phyloP scores from a whole-genome alignment of 2,797 vertebrate genomes.

The Numenius phaeopus region DNA sequence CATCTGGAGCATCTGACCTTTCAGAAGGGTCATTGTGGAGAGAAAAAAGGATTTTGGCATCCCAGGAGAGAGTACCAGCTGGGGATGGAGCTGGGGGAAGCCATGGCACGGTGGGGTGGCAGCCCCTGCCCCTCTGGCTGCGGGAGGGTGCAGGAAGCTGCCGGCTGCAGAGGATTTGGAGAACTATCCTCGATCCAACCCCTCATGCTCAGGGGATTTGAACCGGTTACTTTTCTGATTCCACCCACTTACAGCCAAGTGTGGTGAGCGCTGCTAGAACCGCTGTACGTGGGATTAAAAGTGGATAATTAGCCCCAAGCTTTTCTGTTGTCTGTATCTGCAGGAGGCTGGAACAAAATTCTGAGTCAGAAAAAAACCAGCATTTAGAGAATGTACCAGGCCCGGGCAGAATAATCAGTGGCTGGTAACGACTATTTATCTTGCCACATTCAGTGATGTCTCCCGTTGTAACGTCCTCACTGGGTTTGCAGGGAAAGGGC shows the following conservation, averaged over 20 bases:
- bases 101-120: rapidly evolving
- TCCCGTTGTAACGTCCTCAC: rapidly evolving
- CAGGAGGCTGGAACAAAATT: slow-evolving; percentile 21
- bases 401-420: neutral
- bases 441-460: neutral
- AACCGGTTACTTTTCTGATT: neutral
- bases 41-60: neutral
- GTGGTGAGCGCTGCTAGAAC: neutral
- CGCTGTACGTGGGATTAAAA: neutral
- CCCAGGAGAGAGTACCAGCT: neutral
- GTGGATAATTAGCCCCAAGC: slow-evolving; percentile 21
- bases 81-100: neutral
- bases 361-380: slow-evolving; percentile 52
- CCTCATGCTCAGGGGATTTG: neutral
- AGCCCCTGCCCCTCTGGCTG: neutral
- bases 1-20: neutral
- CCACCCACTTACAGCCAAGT: neutral
- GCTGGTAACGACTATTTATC: neutral
- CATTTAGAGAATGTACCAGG: neutral
- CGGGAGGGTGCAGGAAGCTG: neutral
- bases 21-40: neutral
- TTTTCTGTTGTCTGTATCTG: slow-evolving; percentile 40
- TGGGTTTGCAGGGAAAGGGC: neutral
- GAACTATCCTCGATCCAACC: rapidly evolving
- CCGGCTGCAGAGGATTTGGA: neutral